These are phyloP conservation scores for Dromius quadrimaculatus DNA, from an alignment of 2,888 invertebrate species.

Conservation along the genomic window DNA sequence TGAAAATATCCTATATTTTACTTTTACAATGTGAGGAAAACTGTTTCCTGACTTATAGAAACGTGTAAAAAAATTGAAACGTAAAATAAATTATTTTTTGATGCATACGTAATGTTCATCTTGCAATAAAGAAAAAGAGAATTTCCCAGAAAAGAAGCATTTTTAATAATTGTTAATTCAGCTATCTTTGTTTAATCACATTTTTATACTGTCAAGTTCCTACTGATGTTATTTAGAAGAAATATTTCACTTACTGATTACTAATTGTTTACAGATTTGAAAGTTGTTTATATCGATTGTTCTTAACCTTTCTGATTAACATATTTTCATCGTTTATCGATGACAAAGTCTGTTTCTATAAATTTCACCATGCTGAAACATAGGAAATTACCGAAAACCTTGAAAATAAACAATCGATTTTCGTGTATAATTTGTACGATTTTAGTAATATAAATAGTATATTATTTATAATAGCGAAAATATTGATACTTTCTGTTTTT, in stretches of 20 bases:
- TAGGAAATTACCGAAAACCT: conserved; percentile 31
- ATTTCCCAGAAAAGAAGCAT: neutral
- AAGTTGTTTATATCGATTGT: too few species aligned
- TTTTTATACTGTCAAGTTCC: neutral
- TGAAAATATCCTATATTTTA: conserved; percentile 30
- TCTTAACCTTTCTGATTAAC: too few species aligned
- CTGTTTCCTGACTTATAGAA: neutral
- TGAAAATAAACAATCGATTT: conserved; percentile 23
- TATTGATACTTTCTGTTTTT: conserved; percentile 26
- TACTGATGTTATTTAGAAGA: conserved; percentile 1
- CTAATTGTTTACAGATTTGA: conserved; percentile 13
- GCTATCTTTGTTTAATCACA: neutral
- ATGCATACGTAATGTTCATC: neutral
- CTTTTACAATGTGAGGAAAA: conserved; percentile 6
- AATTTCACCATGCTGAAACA: conserved; percentile 14
- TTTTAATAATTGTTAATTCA: neutral
- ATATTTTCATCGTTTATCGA: neutral
- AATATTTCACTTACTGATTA: conserved; percentile 2
- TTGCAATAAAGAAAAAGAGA: conserved; percentile 1
- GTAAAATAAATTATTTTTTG: conserved; percentile 10
- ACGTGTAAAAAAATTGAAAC: neutral
- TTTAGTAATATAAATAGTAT: conserved; percentile 3
- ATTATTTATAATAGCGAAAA: neutral
- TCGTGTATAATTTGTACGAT: conserved; percentile 17
- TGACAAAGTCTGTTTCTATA: neutral